Percentiles rank a stretch among this genome's conserved stretches.
Conservation (phyloP, 92 coral and sea anemone genomes). For the Plumapathes pennacea region DNA sequence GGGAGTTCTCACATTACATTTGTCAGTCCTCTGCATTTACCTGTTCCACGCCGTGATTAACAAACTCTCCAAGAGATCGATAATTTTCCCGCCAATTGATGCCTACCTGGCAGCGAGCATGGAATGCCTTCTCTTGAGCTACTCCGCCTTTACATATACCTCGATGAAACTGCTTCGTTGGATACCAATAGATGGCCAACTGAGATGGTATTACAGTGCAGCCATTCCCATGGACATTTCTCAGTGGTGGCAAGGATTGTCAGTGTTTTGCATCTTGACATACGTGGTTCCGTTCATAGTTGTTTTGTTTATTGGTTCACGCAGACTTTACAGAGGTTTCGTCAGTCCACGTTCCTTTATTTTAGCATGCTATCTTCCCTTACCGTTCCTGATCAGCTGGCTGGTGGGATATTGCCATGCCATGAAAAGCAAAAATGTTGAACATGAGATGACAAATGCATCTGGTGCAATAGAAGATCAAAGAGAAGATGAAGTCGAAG, state of each 20-base stretch:
- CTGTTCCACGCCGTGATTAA: slow-evolving; percentile 27
- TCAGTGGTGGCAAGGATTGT: slow-evolving; percentile 39
- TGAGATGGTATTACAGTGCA: slow-evolving; percentile 34
- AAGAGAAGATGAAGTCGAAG: background rate
- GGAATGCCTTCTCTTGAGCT: slow-evolving; percentile 43
- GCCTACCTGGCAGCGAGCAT: slow-evolving; percentile 53
- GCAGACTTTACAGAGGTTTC: slow-evolving; percentile 16
- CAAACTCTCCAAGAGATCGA: slow-evolving; percentile 7
- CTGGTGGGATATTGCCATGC: background rate
- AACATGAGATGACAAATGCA: background rate
- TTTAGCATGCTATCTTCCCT: slow-evolving; percentile 23
- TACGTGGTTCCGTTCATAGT: slow-evolving; percentile 34
- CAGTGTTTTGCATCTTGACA: background rate
- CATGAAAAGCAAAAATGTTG: background rate
- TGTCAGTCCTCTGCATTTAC: slow-evolving; percentile 10
- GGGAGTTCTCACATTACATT: background rate
- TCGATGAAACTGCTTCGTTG: slow-evolving; percentile 37
- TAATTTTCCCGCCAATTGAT: slow-evolving; percentile 16
- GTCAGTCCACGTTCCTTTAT: slow-evolving; percentile 15
- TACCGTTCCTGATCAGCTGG: slow-evolving; percentile 16
- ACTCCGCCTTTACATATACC: slow-evolving; percentile 24
- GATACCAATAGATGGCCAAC: slow-evolving; percentile 17
- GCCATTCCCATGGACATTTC: slow-evolving; percentile 18
- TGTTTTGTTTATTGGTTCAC: slow-evolving; percentile 11
- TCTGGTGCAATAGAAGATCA: too few relatives aligned